Conservation (phyloP, 2,113 vertebrate genomes). For the Acanthisitta chloris region DNA sequence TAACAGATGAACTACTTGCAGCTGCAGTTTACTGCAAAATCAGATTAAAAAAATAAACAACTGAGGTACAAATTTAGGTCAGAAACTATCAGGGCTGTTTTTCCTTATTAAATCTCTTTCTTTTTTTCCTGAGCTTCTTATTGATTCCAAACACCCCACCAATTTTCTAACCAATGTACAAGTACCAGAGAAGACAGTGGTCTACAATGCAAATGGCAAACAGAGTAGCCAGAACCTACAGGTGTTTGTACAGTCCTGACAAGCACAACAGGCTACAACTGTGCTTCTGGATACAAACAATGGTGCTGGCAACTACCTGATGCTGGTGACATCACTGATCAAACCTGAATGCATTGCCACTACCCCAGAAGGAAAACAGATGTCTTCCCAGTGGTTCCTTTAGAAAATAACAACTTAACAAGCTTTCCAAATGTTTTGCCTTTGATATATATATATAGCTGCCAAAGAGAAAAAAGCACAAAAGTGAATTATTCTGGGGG, state of each 20-base stretch:
- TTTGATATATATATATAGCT: conserved; percentile 75
- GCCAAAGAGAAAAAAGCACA: conserved; percentile 76
- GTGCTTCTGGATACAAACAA: conserved; percentile 63
- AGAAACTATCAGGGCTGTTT: conserved; percentile 59
- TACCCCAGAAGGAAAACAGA: conserved; percentile 27
- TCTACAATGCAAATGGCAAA: conserved; percentile 17
- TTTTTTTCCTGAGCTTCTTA: conserved; percentile 69
- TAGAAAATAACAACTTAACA: conserved; percentile 30
- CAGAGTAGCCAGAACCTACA: not conserved
- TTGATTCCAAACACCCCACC: conserved; percentile 39
- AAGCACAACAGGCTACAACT: conserved; percentile 8
- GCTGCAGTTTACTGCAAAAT: conserved; percentile 38
- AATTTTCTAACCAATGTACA: conserved; percentile 26
- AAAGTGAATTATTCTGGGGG: conserved; percentile 27
- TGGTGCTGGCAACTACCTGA: conserved; percentile 14
- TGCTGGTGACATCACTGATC: conserved; percentile 51
- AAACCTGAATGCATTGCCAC: conserved; percentile 11
- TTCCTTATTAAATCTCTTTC: conserved; percentile 37
- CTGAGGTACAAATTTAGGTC: conserved; percentile 41
- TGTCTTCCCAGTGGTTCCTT: conserved; percentile 56
- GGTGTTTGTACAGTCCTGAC: not conserved
- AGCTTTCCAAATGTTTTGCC: conserved; percentile 66
- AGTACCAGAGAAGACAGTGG: conserved; percentile 8
- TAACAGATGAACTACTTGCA: conserved; percentile 20
- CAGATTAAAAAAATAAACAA: not conserved